Conservation (phyloP, 2,888 invertebrate genomes). For the Carabus problematicus region DNA sequence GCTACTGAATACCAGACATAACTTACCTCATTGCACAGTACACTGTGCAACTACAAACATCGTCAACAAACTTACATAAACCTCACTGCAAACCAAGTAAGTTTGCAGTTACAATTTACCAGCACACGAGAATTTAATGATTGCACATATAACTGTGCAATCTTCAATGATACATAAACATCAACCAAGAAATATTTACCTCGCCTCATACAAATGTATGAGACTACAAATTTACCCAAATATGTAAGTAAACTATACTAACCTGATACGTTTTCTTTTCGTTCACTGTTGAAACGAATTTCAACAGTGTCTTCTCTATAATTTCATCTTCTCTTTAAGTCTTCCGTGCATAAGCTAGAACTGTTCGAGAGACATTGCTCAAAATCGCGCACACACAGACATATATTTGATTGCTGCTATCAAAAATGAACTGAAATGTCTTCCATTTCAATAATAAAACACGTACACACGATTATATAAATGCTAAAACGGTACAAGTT, state of each 20-base stretch:
- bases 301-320: constrained; percentile 7
- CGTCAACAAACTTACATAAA: neutral
- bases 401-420: neutral
- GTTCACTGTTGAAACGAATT: constrained; percentile 6
- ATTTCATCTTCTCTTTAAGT: constrained; percentile 5
- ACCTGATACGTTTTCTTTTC: neutral
- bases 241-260: constrained; percentile 31
- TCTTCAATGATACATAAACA: neutral
- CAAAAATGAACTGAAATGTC: too few species aligned
- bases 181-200: neutral
- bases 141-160: neutral
- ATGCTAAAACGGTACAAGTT: constrained; percentile 42
- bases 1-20: constrained; percentile 24
- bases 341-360: neutral
- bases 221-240: constrained; percentile 17
- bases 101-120: constrained; percentile 8
- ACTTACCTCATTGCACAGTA: neutral
- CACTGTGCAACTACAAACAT: neutral
- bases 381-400: constrained; percentile 10
- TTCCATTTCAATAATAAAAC: neutral
- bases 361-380: neutral
- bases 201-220: constrained; percentile 4
- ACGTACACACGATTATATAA: constrained; percentile 24
- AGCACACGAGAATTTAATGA: neutral
- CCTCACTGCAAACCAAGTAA: constrained; percentile 20